Evolutionary conservation across 2,888 invertebrate genomes (phyloP).

Genomic region (Calameuta filiformis): DNA sequence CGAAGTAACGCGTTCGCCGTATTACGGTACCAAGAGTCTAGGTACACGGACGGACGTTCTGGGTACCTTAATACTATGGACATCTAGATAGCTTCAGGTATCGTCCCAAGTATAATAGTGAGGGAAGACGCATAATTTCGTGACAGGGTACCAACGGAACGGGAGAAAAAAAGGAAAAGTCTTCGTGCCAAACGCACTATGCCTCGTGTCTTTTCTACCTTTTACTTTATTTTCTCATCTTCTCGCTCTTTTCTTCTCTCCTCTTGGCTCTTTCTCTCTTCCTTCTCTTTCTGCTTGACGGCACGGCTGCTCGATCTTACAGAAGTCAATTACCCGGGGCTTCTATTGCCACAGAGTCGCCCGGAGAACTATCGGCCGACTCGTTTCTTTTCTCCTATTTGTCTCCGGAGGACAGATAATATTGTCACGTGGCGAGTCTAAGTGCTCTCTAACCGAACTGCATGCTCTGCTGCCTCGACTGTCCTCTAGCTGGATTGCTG

Average conservation of each 20-base stretch:
- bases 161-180: not conserved
- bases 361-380: constrained; percentile 9
- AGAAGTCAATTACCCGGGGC: constrained; percentile 5
- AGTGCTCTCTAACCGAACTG: constrained; percentile 32
- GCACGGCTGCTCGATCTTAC: constrained; percentile 4
- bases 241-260: not conserved
- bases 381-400: constrained; percentile 15
- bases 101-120: not conserved
- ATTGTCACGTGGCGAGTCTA: constrained; percentile 47
- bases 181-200: not conserved
- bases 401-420: constrained; percentile 16
- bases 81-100: not conserved
- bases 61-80: not conserved
- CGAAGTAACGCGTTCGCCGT: not conserved
- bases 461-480: constrained; percentile 41
- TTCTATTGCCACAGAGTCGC: not conserved
- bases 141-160: not conserved
- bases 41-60: not conserved
- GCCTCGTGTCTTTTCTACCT: not conserved
- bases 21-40: not conserved
- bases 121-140: not conserved
- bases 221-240: not conserved
- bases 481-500: constrained; percentile 24
- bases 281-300: not conserved
- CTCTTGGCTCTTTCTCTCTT: not conserved